Base-by-base conservation (phyloP, 2,797 vertebrate species). In the Psittacula derbiana region DNA sequence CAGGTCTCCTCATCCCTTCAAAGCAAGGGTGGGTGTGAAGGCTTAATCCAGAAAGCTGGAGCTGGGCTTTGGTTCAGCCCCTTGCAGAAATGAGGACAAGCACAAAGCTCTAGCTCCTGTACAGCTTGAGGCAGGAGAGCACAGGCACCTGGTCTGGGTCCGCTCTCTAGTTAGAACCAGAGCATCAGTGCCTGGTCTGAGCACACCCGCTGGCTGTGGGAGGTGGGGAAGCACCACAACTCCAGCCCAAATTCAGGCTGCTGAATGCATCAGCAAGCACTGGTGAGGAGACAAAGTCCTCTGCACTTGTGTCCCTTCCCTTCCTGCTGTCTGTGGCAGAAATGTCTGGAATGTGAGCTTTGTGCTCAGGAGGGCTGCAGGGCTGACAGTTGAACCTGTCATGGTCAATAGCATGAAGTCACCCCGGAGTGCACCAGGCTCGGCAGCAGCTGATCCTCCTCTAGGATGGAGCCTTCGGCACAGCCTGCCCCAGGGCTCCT, bases 381-480 rank as follows among this genome's bases (percentile, higher is more conserved):
- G 43, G 57, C 33, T 27, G 62, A 11, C 23, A 53, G 74, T 0
- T 17, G 58, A 80, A 2, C 17, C 1, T 0, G 30, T 30, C 1
- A 4, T 2, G 50, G 55, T 11, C 61, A 25, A 14, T 0, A 5
- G 40, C 28, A 19, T 3, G 23, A 47, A 11, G 33, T 23, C 49
- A 27, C 41, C 60, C 75, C 0, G 1, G 23, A 8, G 27, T 69
- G 52, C 52, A 24, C 19, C 74, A 5, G 3, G 0, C 33, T 3
- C 4, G 0, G 4, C 24, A 11, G 62, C 71, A 43, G 57, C 16
- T 0, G 11, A 19, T 41, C 36, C 53, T 0, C 6, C 61, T 58
- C 31, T 62, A 9, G 38, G 1, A 11, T 2, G 57, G 47, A 9
- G 16, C 49, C 89, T 1, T 19, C 57, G 11, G 74, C 55, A 24